Evolutionary conservation across 2,113 vertebrate genomes (phyloP), one percentile per base, ranked within the genome.

Genomic region (Micronycteris hirsuta): DNA sequence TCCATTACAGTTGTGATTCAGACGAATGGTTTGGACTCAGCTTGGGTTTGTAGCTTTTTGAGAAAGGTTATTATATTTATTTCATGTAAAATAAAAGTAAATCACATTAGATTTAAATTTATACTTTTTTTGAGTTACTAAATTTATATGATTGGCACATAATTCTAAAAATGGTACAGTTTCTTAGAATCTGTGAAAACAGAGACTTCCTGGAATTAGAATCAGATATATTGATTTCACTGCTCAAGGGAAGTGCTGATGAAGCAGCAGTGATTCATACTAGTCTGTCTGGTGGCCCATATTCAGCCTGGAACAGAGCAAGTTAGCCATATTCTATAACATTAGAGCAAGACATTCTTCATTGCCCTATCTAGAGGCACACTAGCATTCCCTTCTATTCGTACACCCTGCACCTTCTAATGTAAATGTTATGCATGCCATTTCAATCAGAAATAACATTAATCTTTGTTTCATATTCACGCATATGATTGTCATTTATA

Each of bases 151-250:
- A 90, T 54, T 89, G 45, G 20, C 47, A 63, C 16, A 54, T 68
- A 52, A 74, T 43, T 24, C 38, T 43, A 86, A 86, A 73, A 12
- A 13, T 54, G 31, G 31, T 54, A 83, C 16, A 26, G 70, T 89
- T 95, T 91, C 96, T 94, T 93, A 95, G 70, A 92, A 94, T 78
- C 14, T 58, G 47, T 56, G 43, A 63, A 94, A 90, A 94, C 31
- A 86, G 38, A 86, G 17, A 45, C 28, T 92, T 87, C 41, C 70
- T 74, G 63, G 80, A 96, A 94, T 94, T 87, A 80, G 31, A 90
- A 49, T 83, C 19, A 84, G 71, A 43, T 84, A 61, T 74, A 80
- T 93, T 73, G 76, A 89, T 87, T 68, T 10, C 4, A 19, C 28
- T 83, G 16, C 63, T 84, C 17, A 19, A 45, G 7, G 1, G 47